Evolutionary conservation across 2,113 vertebrate species (phyloP).

Genomic region (Tyto alba): DNA sequence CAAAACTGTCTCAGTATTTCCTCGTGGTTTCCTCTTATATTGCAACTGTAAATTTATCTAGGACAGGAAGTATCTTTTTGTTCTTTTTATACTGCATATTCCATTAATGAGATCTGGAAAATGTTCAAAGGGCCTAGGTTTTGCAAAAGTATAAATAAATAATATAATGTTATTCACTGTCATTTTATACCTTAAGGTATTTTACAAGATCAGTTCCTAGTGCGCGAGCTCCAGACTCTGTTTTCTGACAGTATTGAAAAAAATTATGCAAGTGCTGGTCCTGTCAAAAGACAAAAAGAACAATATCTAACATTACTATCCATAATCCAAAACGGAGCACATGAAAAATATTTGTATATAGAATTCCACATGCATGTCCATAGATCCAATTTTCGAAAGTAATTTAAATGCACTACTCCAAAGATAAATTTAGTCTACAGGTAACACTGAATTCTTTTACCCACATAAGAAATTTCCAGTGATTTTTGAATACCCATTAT

Average conservation of each 20-base stretch:
- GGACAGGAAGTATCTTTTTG: not conserved
- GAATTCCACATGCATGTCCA: not conserved
- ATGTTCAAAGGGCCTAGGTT: not conserved
- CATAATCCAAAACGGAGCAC: not conserved
- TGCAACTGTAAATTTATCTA: not conserved
- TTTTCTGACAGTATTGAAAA: constrained; percentile 93
- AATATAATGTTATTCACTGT: not conserved
- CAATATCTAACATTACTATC: not conserved
- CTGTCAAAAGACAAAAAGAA: constrained; percentile 64
- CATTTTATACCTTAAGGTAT: constrained; percentile 91
- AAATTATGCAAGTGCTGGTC: constrained; percentile 99
- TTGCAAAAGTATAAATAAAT: not conserved
- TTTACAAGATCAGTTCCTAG: constrained; percentile 90
- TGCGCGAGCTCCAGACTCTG: constrained; percentile 75
- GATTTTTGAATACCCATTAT: not conserved
- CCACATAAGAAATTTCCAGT: not conserved
- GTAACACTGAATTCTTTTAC: not conserved
- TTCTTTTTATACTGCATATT: not conserved
- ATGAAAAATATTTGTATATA: not conserved
- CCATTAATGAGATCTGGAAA: not conserved
- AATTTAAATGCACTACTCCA: not conserved
- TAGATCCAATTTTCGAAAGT: not conserved
- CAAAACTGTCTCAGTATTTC: not conserved
- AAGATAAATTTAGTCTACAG: not conserved
- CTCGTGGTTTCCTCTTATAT: not conserved